Evolutionary conservation across 2,797 vertebrate genomes (phyloP).

Genomic region (Poeciliopsis turneri): DNA sequence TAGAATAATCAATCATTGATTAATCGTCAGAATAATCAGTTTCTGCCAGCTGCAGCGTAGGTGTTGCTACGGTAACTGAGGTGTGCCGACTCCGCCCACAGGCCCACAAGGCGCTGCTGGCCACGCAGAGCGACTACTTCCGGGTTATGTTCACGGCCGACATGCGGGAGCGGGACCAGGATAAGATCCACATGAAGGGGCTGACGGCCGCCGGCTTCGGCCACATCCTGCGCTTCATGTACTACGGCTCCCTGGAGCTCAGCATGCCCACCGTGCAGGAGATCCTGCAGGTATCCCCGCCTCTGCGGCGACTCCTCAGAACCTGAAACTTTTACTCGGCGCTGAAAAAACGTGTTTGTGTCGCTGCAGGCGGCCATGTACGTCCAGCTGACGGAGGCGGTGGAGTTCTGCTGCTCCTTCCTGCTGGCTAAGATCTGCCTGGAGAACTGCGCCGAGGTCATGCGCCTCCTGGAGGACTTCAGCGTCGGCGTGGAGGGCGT

Average conservation of each 20-base stretch:
- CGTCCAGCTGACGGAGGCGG: slow-evolving; percentile 97
- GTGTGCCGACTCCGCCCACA: slow-evolving; percentile 69
- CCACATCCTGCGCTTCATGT: slow-evolving; percentile 98
- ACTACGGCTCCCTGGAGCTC: slow-evolving; percentile 98
- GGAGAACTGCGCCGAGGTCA: slow-evolving; percentile 99
- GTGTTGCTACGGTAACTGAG: neutral
- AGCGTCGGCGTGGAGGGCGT: slow-evolving; percentile 98
- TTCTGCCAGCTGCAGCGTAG: no score
- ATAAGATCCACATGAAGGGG: slow-evolving; percentile 99
- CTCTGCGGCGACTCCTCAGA: no score
- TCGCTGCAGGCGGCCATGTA: slow-evolving; percentile 91
- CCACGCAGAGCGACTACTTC: slow-evolving; percentile 99
- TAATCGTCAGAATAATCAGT: no score
- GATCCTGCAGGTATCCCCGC: slow-evolving; percentile 86
- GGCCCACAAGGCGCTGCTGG: slow-evolving; percentile 98
- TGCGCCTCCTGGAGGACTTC: slow-evolving; percentile 98
- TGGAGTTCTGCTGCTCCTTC: slow-evolving; percentile 99
- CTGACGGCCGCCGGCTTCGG: slow-evolving; percentile 97
- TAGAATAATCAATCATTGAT: no score
- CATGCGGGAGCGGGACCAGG: slow-evolving; percentile 98
- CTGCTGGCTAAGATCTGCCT: slow-evolving; percentile 98
- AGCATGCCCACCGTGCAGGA: slow-evolving; percentile 99
- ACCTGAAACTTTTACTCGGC: neutral
- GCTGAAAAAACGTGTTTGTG: neutral
- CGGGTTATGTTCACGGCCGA: slow-evolving; percentile 99